Evolutionary conservation across 2,888 invertebrate species (phyloP).

Genomic region (Pachydiplax longipennis): DNA sequence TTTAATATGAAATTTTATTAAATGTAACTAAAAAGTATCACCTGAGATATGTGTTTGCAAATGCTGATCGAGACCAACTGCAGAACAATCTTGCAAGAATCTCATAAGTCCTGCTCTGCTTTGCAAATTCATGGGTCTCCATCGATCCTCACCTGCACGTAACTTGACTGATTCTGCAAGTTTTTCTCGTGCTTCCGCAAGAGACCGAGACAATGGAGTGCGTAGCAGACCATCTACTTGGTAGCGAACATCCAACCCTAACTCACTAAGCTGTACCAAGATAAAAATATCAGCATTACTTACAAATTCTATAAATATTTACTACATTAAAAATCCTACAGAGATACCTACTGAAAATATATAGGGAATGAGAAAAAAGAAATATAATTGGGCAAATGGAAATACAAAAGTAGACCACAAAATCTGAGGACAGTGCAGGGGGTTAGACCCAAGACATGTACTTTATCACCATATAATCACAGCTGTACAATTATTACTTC

Average conservation of each 20-base stretch:
- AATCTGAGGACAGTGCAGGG: no score
- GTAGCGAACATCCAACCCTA: conserved; percentile 90
- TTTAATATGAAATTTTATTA: no score
- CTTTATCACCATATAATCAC: no score
- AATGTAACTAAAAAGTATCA: neutral
- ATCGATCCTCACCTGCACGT: conserved; percentile 80
- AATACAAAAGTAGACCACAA: no score
- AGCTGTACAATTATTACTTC: no score
- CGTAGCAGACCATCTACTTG: conserved; percentile 87
- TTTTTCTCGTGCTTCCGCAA: conserved; percentile 82
- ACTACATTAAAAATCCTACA: no score
- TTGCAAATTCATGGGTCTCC: conserved; percentile 83
- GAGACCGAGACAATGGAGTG: conserved; percentile 75
- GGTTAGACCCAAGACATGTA: no score
- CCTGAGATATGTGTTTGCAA: conserved; percentile 27
- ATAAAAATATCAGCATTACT: conserved; percentile 46
- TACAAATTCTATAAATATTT: conserved; percentile 61
- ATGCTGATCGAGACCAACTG: conserved; percentile 53
- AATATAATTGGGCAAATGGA: no score
- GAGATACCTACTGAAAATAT: no score
- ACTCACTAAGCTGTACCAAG: conserved; percentile 62
- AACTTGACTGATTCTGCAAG: conserved; percentile 82
- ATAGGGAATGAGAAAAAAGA: no score
- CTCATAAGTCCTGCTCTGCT: conserved; percentile 74
- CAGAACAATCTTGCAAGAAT: conserved; percentile 74